phyloP scores from a whole-genome alignment of 2,888 invertebrate species.

The Stratiomys singularior region DNA sequence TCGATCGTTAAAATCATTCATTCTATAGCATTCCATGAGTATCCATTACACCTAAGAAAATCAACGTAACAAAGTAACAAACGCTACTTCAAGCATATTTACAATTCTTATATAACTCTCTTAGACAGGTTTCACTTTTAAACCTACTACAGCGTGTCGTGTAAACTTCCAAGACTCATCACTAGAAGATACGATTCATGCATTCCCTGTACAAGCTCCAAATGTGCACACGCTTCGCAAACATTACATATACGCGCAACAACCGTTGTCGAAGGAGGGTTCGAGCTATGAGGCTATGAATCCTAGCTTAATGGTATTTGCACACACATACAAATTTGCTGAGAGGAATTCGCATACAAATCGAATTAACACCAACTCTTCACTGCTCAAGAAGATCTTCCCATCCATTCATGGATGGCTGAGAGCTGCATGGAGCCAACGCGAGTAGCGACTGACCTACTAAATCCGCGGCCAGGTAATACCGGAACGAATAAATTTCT shows the following conservation, averaged over 20 bases:
- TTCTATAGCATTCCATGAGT: too few species aligned
- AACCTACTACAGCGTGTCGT: conserved; percentile 13
- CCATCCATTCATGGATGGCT: neutral
- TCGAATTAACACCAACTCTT: conserved; percentile 23
- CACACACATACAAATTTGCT: conserved; percentile 5
- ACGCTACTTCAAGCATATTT: conserved; percentile 1
- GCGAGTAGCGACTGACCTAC: conserved; percentile 25
- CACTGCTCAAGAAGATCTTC: neutral
- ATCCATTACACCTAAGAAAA: too few species aligned
- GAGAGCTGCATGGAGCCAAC: neutral
- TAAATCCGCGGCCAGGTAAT: conserved; percentile 30
- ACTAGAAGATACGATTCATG: conserved; percentile 24
- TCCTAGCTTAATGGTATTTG: conserved; percentile 12
- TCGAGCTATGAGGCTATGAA: neutral
- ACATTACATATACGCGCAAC: neutral
- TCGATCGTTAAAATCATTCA: too few species aligned
- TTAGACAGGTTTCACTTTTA: conserved; percentile 38
- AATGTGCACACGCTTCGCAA: conserved; percentile 1
- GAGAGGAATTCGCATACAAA: conserved; percentile 23
- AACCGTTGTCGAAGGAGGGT: neutral
- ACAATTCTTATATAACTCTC: conserved; percentile 37
- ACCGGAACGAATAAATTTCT: conserved; percentile 40
- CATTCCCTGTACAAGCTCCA: neutral
- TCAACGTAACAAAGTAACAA: neutral
- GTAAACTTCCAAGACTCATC: neutral